Evolutionary conservation across 1,140 invertebrate genomes (phyloP), one percentile per base, ranked within the genome.

Genomic region (Brachionus koreanus): DNA sequence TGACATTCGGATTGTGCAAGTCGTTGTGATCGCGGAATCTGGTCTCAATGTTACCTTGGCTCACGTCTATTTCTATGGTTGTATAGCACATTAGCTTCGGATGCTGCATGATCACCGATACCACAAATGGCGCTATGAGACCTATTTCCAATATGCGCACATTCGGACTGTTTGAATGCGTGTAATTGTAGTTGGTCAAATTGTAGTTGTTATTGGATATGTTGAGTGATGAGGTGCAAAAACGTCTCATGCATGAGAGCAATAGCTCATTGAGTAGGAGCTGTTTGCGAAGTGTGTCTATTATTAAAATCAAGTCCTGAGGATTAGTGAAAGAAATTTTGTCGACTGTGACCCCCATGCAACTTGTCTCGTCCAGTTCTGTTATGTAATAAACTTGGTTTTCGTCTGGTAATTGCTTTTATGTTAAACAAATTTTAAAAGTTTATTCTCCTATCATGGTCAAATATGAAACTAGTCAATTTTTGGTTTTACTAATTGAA

Each of bases 11-110:
- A 74, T 74, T 74, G 39, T 74, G 69, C 7, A 74, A 12, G 19
- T 74, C 69, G 33, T 74, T 74, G 39, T 74, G 69, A 16, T 74
- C 69, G 39, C 69, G 37, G 43, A 74, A 74, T 46, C 69, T n/a
- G 10, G 69, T 74, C 19, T 74, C 69, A 29, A 74, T 49, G 16
- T 13, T 74, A n/a, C 69, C 69, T 46, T 49, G 19, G 43, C 69
- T 74, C 3, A 74, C 69, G 29, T 74, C 69, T 0, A 74, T 46
- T 74, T 74, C 69, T 29, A 74, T 74, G 5, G 69, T 74, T 19
- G 69, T 74, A 46, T 74, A 74, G 39, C 69, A 74, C 25, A 46
- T 29, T 33, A 74, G 25, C 25, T 74, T 74, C 0, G 69, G 69
- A 74, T 74, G 69, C 43, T 74, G 69, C 69, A 74, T 74, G 23